Percentiles rank a stretch among this genome's conserved stretches.
These are phyloP conservation scores for Charadrius vociferus DNA, from an alignment of 2,113 vertebrate species.

Conservation along the genomic window DNA sequence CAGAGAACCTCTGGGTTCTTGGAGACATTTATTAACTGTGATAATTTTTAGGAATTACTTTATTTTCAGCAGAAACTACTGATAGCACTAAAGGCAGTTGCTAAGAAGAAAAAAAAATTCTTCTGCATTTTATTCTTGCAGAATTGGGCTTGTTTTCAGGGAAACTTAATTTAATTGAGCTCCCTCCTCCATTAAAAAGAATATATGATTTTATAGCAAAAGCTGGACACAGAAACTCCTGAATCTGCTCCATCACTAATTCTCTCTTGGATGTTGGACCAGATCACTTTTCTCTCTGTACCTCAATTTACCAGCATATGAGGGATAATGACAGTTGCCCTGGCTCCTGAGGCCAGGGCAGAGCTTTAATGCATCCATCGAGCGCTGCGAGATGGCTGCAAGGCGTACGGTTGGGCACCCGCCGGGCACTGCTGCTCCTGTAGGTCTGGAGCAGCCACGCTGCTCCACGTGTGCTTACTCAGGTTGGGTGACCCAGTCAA, in stretches of 20 bases:
- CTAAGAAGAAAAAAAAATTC: background rate
- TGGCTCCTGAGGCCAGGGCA: background rate
- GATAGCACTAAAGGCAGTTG: background rate
- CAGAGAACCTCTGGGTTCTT: background rate
- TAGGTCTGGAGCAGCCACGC: background rate
- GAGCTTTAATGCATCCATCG: background rate
- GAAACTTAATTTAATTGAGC: background rate
- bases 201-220: background rate
- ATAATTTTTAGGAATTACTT: background rate
- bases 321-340: background rate
- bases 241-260: background rate
- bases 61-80: background rate
- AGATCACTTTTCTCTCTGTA: background rate
- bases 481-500: background rate
- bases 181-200: background rate
- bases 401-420: background rate
- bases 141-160: background rate
- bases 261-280: background rate
- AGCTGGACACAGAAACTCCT: background rate
- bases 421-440: background rate
- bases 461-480: background rate
- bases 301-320: background rate
- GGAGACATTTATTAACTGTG: background rate
- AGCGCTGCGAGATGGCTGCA: background rate
- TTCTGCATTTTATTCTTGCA: background rate